Conservation (phyloP, 2,113 vertebrate genomes). For the Pterophyllum scalare region DNA sequence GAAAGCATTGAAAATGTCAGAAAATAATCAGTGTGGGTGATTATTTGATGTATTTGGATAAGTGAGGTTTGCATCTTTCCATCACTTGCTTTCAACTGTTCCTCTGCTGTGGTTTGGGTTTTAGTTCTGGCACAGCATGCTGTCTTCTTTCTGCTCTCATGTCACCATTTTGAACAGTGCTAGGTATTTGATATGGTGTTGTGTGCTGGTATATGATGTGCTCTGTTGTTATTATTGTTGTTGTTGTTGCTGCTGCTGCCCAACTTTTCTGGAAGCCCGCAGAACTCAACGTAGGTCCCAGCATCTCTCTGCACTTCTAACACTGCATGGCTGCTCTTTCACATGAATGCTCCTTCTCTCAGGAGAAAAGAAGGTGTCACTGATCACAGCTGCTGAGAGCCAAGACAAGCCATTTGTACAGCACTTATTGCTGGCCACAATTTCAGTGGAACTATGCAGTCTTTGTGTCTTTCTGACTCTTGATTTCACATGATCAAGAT, state of each 20-base stretch:
- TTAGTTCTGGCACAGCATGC: conserved; percentile 16
- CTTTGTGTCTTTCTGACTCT: conserved; percentile 5
- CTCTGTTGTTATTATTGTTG: conserved; percentile 77
- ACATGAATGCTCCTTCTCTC: conserved; percentile 48
- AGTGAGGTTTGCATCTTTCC: conserved; percentile 67
- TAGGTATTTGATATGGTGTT: conserved; percentile 61
- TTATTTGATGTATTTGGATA: conserved; percentile 79
- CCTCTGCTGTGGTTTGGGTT: not conserved
- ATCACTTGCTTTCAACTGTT: conserved; percentile 25
- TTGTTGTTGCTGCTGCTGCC: conserved; percentile 79
- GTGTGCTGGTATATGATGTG: conserved; percentile 81
- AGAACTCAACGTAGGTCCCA: conserved; percentile 84
- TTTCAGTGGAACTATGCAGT: not conserved
- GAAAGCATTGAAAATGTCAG: conserved; percentile 68
- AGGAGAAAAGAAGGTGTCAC: conserved; percentile 45
- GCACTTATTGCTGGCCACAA: not conserved
- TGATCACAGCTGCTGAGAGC: conserved; percentile 24
- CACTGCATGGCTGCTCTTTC: conserved; percentile 66
- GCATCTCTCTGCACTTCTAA: conserved; percentile 64
- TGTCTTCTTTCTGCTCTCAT: conserved; percentile 16
- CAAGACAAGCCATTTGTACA: not conserved
- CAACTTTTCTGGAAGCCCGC: conserved; percentile 82
- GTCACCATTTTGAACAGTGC: conserved; percentile 26
- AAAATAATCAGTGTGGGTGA: conserved; percentile 62
- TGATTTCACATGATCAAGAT: conserved; percentile 7